Percentiles rank a stretch among this genome's conserved stretches.
Evolutionary conservation across 2,113 vertebrate species (phyloP).

Genomic region (Amphiprion percula): DNA sequence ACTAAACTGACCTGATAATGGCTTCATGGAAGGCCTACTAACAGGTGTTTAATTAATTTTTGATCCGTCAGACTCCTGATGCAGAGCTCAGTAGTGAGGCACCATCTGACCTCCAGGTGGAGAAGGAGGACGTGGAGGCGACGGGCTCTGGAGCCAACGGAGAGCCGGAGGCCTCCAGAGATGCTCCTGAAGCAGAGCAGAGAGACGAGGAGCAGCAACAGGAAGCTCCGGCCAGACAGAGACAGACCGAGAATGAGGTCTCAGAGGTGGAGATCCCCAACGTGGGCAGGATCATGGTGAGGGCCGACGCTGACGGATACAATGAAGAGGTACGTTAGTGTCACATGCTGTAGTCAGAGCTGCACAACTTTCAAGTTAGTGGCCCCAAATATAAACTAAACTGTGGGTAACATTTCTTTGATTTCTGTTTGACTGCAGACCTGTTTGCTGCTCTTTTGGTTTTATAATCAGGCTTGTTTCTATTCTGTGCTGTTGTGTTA

Average conservation of each 20-base stretch:
- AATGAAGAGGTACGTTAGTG: conserved; percentile 91
- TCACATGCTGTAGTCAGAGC: too few species aligned
- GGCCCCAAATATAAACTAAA: too few species aligned
- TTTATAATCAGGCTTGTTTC: not conserved
- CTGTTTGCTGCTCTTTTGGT: too few species aligned
- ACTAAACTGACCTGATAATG: too few species aligned
- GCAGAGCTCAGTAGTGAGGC: conserved; percentile 26
- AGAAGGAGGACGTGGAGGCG: conserved; percentile 2
- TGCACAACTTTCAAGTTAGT: too few species aligned
- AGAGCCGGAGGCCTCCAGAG: conserved; percentile 44
- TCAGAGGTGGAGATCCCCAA: conserved; percentile 97
- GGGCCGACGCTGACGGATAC: conserved; percentile 94
- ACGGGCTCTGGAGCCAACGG: conserved; percentile 4
- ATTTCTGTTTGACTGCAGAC: too few species aligned
- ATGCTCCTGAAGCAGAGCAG: conserved; percentile 20
- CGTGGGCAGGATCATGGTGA: conserved; percentile 95
- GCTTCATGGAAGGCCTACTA: too few species aligned
- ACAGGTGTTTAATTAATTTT: not conserved
- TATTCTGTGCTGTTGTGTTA: not conserved
- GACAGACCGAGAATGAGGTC: conserved; percentile 85
- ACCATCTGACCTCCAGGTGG: conserved; percentile 23
- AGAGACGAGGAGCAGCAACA: conserved; percentile 48
- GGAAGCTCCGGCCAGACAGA: conserved; percentile 70
- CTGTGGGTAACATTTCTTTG: too few species aligned
- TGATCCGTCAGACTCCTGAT: conserved; percentile 52